These are phyloP conservation scores for Cariama cristata DNA, from an alignment of 2,113 vertebrate genomes.

Conservation along the genomic window DNA sequence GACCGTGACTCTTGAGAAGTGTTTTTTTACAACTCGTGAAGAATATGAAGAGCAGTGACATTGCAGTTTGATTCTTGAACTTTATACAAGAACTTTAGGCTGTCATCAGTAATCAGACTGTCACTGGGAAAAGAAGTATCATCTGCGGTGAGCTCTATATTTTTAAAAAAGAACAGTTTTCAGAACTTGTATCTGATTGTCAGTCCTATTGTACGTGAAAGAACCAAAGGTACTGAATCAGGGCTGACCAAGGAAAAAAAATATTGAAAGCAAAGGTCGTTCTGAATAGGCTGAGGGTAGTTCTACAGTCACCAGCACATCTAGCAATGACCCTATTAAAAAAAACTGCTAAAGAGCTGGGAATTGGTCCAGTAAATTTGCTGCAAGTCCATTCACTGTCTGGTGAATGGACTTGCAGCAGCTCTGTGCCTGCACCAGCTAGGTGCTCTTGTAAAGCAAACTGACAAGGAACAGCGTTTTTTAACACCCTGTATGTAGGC, in stretches of 20 bases:
- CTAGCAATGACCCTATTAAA: neutral
- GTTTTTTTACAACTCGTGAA: neutral
- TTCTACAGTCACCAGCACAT: neutral
- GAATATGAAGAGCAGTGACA: neutral
- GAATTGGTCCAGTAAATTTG: neutral
- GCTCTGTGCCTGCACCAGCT: neutral
- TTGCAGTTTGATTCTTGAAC: neutral
- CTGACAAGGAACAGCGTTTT: neutral
- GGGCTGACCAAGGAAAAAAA: neutral
- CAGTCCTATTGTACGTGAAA: neutral
- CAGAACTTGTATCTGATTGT: neutral
- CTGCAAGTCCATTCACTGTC: neutral
- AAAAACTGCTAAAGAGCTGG: neutral
- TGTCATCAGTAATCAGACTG: neutral
- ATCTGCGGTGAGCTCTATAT: neutral
- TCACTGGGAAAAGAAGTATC: neutral
- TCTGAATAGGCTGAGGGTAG: neutral
- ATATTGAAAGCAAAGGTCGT: neutral
- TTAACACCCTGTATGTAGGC: neutral
- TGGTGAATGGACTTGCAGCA: neutral
- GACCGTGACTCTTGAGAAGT: neutral
- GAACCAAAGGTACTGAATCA: constrained; percentile 1
- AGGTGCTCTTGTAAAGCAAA: neutral
- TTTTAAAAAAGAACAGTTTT: neutral
- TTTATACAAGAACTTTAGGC: neutral